phyloP scores from a whole-genome alignment of 2,113 vertebrate genomes.

The Hucho hucho region DNA sequence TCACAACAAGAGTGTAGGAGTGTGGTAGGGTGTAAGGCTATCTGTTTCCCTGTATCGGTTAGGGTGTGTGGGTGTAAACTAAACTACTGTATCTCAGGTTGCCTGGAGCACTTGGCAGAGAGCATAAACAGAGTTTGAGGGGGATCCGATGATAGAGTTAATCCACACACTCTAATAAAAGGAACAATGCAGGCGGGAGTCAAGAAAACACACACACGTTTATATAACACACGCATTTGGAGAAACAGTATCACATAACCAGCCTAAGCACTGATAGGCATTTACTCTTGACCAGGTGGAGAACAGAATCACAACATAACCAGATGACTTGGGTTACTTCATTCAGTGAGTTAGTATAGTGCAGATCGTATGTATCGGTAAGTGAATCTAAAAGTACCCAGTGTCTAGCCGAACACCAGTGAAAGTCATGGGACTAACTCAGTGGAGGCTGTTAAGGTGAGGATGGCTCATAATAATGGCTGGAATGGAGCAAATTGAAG shows the following conservation, averaged over 20 bases:
- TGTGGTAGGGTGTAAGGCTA: neutral
- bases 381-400: too few relatives aligned
- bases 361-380: too few relatives aligned
- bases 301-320: neutral
- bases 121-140: conserved; percentile 2
- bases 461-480: too few relatives aligned
- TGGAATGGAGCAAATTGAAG: too few relatives aligned
- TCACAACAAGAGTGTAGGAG: neutral
- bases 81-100: neutral
- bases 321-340: neutral
- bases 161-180: conserved; percentile 17
- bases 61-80: neutral
- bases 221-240: too few relatives aligned
- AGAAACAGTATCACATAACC: conserved; percentile 17
- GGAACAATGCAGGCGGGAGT: neutral
- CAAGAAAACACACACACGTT: neutral
- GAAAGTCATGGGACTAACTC: too few relatives aligned
- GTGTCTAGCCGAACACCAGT: too few relatives aligned
- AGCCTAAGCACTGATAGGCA: too few relatives aligned
- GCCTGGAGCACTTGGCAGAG: neutral
- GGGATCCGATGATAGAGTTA: neutral
- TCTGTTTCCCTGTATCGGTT: neutral
- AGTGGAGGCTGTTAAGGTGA: too few relatives aligned
- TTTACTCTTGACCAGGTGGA: neutral
- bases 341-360: too few relatives aligned